Base-by-base conservation (phyloP, 2,113 vertebrate species). In the Donacobius atricapilla region DNA sequence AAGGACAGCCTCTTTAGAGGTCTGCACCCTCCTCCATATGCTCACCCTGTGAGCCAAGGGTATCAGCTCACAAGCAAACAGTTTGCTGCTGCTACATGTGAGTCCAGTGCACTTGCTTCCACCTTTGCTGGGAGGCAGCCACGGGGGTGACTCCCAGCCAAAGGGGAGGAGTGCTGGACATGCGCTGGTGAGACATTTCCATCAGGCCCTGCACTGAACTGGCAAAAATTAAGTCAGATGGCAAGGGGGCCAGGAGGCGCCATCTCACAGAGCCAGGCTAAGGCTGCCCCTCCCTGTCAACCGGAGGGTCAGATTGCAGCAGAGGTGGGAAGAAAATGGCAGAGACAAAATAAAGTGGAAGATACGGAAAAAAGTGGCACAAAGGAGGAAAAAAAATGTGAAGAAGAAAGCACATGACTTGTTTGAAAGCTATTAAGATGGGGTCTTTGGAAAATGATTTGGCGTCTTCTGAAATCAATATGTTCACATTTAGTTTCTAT, bases 1-100 rank as follows among this genome's bases (percentile, higher is more conserved):
- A 48, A 39, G 0, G 2, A 76, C 40, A 72, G 48, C 24, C 2
- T 0, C 40, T 83, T 35, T 0, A 0, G 77, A 68, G 33, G 31
- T 81, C 19, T 87, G 48, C 24, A 64, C 14, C 40, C 68, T 72
- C 77, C 37, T 93, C 40, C 0, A 0, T 35, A 64, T 87, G 63
- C 84, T 64, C 2, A 0, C 11, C 44, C 50, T 48, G 57, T 81
- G 50, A 33, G 27, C 57, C 63, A 89, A 72, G 48, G 48, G 7
- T 63, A 50, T n/a, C 42, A 69, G 42, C 42, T 51, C 31, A 23
- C 35, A 24, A 30, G 39, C 18, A 37, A 84, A 18, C 23, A 40
- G 35, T 72, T 45, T 47, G 27, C 87, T 68, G 44, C 68, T 75
- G 56, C 56, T 35, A 14, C 61, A 13, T 7, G 0, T 1, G 3